These are phyloP conservation scores for Heliconius ismenius DNA, from an alignment of 2,888 invertebrate genomes.

Conservation along the genomic window DNA sequence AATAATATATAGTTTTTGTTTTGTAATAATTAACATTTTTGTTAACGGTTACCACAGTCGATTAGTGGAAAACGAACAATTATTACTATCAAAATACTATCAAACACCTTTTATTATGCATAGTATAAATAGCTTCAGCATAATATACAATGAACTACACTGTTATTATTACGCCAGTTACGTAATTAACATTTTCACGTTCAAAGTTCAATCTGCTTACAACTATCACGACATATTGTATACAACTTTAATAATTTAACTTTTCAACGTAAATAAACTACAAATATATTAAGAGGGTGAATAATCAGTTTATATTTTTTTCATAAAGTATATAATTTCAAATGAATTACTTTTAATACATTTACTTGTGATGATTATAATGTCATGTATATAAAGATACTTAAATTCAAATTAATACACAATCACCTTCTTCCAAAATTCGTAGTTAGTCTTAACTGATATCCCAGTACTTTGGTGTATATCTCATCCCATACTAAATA, in stretches of 20 bases:
- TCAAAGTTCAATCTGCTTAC: constrained; percentile 6
- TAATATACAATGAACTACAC: constrained; percentile 3
- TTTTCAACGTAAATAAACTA: constrained; percentile 8
- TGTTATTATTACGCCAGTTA: constrained; percentile 1
- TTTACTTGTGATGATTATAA: too few relatives aligned
- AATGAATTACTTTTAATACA: not conserved
- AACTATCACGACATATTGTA: not conserved
- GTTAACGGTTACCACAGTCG: not conserved
- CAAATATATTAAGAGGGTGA: constrained; percentile 9
- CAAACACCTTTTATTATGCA: constrained; percentile 2
- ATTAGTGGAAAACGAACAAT: not conserved
- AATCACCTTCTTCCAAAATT: not conserved
- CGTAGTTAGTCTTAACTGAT: constrained; percentile 10
- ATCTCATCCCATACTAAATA: constrained; percentile 3
- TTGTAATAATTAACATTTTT: not conserved
- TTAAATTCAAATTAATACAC: not conserved
- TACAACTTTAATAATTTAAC: constrained; percentile 5
- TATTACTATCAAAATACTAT: not conserved
- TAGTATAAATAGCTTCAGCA: not conserved
- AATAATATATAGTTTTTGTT: not conserved
- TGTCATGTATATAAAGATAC: not conserved
- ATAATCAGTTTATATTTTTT: not conserved
- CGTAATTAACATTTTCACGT: constrained; percentile 12
- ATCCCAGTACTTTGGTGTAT: constrained; percentile 15
- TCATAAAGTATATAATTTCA: not conserved